Evolutionary conservation across 2,888 invertebrate genomes (phyloP).

Genomic region (Diachrysia chrysitis): DNA sequence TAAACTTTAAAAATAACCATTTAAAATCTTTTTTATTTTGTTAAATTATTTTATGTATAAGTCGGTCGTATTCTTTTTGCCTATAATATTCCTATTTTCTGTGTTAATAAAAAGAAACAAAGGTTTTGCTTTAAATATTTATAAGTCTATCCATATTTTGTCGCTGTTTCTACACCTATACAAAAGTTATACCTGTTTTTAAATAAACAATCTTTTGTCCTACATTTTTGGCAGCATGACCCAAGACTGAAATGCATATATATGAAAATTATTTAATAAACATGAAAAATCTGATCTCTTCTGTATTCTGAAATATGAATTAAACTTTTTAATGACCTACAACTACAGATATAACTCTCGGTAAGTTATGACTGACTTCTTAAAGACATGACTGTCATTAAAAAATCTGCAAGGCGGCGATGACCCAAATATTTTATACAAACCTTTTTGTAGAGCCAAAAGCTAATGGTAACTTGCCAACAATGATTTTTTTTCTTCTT

Average conservation of each 20-base stretch:
- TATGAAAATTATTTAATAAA: not conserved
- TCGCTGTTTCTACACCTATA: not conserved
- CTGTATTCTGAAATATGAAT: slow-evolving; percentile 2
- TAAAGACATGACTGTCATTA: not conserved
- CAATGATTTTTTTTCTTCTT: not conserved
- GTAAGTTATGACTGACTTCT: not conserved
- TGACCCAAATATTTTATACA: not conserved
- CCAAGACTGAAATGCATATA: not conserved
- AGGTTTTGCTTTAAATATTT: too few species aligned
- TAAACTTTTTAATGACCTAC: too few species aligned
- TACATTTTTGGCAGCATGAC: not conserved
- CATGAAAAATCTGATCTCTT: not conserved
- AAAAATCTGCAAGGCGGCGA: not conserved
- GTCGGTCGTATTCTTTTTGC: too few species aligned
- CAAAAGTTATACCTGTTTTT: not conserved
- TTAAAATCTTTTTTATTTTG: too few species aligned
- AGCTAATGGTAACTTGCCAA: not conserved
- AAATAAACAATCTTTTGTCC: not conserved
- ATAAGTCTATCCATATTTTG: too few species aligned
- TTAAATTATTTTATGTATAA: too few species aligned
- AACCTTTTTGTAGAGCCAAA: not conserved
- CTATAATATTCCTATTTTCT: too few species aligned
- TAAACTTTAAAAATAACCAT: too few species aligned
- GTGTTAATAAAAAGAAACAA: too few species aligned
- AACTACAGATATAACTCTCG: not conserved